Percentiles rank a stretch among this genome's conserved stretches.
Evolutionary conservation across 2,888 invertebrate genomes (phyloP).

Genomic region (Pristionchus arcanus): DNA sequence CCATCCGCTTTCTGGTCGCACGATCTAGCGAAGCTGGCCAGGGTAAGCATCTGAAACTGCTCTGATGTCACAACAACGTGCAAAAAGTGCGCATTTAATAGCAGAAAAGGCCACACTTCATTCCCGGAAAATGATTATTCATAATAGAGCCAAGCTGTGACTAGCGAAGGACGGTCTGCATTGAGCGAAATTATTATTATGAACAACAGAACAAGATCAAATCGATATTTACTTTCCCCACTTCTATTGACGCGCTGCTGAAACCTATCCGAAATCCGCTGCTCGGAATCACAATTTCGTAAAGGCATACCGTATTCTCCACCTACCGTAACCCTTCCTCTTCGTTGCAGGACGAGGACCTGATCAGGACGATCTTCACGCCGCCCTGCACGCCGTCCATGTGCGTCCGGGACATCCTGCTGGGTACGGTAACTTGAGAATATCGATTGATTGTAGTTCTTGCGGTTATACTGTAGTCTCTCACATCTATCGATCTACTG

Average conservation of each 20-base stretch:
- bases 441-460: not conserved
- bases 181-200: not conserved
- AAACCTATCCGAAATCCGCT: not conserved
- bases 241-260: not conserved
- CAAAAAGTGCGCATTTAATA: not conserved
- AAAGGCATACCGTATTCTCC: not conserved
- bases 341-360: conserved; percentile 64
- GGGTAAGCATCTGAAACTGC: not conserved
- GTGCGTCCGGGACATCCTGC: conserved; percentile 71
- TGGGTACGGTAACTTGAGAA: conserved; percentile 57
- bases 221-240: not conserved
- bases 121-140: too few species aligned
- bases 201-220: not conserved
- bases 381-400: conserved; percentile 70
- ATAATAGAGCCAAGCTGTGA: too few species aligned
- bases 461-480: too few species aligned
- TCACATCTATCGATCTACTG: too few species aligned
- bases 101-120: not conserved
- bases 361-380: conserved; percentile 70
- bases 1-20: not conserved
- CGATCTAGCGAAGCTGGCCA: not conserved
- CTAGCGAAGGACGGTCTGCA: not conserved
- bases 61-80: not conserved
- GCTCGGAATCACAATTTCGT: not conserved
- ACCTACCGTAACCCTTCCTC: conserved; percentile 13